Evolutionary conservation across 2,888 invertebrate species (phyloP).

Genomic region (Axea sp.): DNA sequence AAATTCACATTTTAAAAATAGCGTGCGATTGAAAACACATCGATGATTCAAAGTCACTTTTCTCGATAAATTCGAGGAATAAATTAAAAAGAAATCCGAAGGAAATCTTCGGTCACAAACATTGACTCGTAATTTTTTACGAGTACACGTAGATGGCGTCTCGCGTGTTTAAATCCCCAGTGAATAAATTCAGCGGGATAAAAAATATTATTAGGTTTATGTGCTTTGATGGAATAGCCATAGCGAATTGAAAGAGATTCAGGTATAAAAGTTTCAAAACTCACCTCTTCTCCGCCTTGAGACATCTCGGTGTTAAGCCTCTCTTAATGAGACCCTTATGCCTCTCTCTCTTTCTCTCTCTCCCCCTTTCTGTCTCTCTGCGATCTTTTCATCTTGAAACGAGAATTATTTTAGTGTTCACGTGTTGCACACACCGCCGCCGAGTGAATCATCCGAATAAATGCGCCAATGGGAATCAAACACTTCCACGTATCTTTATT

Average conservation of each 20-base stretch:
- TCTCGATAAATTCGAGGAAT: too few species aligned
- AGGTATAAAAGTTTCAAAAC: constrained; percentile 63
- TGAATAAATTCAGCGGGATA: constrained; percentile 46
- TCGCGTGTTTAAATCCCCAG: constrained; percentile 22
- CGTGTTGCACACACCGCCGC: constrained; percentile 52
- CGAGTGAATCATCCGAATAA: constrained; percentile 48
- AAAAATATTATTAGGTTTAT: constrained; percentile 59
- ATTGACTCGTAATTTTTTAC: constrained; percentile 4
- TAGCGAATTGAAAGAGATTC: constrained; percentile 57
- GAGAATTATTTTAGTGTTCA: constrained; percentile 61
- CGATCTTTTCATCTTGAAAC: constrained; percentile 59
- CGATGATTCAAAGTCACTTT: too few species aligned
- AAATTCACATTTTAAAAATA: too few species aligned
- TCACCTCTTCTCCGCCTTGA: constrained; percentile 53
- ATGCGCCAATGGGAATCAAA: constrained; percentile 43
- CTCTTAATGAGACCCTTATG: constrained; percentile 62
- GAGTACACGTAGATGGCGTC: constrained; percentile 16
- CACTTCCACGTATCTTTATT: constrained; percentile 15
- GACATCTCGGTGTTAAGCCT: constrained; percentile 55
- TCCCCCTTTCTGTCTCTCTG: too few species aligned
- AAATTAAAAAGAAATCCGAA: neutral
- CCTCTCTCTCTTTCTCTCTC: too few species aligned
- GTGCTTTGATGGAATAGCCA: constrained; percentile 57
- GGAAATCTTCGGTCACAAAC: neutral
- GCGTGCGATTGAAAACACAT: too few species aligned